A percentile compares a stretch with the other conserved stretches of the same genome.
Evolutionary conservation across 2,888 invertebrate species (phyloP).

Genomic region (Rhingia rostrata): DNA sequence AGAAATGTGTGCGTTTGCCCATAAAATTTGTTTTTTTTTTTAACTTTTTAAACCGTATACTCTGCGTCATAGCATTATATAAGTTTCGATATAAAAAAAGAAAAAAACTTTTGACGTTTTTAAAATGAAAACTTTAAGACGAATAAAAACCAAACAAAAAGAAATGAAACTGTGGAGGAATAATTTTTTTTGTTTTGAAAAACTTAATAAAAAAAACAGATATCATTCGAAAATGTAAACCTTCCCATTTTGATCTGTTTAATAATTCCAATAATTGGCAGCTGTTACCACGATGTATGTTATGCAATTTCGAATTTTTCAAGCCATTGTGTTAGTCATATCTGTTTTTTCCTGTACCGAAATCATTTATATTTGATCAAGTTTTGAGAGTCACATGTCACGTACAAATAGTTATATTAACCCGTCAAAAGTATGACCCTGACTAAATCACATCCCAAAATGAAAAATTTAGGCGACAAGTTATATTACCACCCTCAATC

Average conservation of each 20-base stretch:
- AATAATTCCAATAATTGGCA: constrained; percentile 41
- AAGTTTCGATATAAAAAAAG: too few species aligned
- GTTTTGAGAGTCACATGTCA: constrained; percentile 25
- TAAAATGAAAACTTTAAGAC: too few species aligned
- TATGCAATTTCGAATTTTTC: constrained; percentile 1
- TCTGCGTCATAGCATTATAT: not conserved
- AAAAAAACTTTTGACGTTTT: too few species aligned
- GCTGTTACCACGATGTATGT: constrained; percentile 26
- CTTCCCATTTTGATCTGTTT: not conserved
- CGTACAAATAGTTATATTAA: constrained; percentile 30
- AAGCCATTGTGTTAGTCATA: constrained; percentile 4
- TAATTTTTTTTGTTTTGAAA: too few species aligned
- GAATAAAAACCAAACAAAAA: too few species aligned
- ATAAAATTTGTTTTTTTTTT: not conserved
- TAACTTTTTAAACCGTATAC: constrained; percentile 10
- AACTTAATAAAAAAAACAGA: too few species aligned
- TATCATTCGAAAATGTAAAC: too few species aligned
- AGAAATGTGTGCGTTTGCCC: constrained; percentile 4
- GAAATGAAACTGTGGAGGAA: too few species aligned
- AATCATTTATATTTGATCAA: constrained; percentile 45
- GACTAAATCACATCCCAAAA: constrained; percentile 41
- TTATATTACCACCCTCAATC: constrained; percentile 21
- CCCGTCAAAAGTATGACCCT: not conserved
- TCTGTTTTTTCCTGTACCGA: not conserved
- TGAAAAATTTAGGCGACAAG: constrained; percentile 47